phyloP scores from a whole-genome alignment of 1,140 invertebrate species.

The Plodia interpunctella region DNA sequence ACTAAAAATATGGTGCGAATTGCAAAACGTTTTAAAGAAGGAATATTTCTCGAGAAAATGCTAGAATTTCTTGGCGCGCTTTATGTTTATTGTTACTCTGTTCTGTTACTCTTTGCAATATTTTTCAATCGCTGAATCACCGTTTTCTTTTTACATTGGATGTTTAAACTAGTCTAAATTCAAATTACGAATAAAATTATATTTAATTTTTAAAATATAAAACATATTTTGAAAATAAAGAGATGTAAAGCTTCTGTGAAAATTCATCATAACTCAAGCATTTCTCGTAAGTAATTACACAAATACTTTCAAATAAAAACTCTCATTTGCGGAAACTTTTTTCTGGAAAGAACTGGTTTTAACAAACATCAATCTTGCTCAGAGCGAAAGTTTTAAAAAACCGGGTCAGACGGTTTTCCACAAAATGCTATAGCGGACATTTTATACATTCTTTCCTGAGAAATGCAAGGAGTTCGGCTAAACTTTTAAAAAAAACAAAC shows the following conservation, averaged over 20 bases:
- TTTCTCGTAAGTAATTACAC: conserved; percentile 7
- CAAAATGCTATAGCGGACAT: conserved; percentile 52
- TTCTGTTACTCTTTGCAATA: not conserved
- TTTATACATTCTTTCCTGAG: conserved; percentile 50
- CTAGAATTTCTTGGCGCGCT: not conserved
- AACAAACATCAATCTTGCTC: conserved; percentile 61
- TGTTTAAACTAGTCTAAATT: too few relatives aligned
- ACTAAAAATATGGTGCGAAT: too few relatives aligned
- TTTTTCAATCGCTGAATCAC: not conserved
- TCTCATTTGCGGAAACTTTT: conserved; percentile 6
- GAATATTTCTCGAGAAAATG: not conserved
- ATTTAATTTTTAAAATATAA: not conserved
- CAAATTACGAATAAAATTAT: too few relatives aligned
- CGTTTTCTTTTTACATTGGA: not conserved
- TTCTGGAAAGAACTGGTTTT: conserved; percentile 22
- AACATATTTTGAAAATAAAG: not conserved
- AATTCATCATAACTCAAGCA: not conserved
- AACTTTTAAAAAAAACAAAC: conserved; percentile 19
- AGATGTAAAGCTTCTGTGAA: not conserved
- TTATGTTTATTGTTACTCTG: not conserved
- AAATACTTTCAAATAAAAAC: conserved; percentile 6
- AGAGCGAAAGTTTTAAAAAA: conserved; percentile 54
- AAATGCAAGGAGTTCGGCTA: conserved; percentile 34
- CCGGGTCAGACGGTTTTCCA: conserved; percentile 57
- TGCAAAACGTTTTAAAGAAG: not conserved